phyloP scores from a whole-genome alignment of 2,797 vertebrate genomes.

The Hypotaenidia philippensis region DNA sequence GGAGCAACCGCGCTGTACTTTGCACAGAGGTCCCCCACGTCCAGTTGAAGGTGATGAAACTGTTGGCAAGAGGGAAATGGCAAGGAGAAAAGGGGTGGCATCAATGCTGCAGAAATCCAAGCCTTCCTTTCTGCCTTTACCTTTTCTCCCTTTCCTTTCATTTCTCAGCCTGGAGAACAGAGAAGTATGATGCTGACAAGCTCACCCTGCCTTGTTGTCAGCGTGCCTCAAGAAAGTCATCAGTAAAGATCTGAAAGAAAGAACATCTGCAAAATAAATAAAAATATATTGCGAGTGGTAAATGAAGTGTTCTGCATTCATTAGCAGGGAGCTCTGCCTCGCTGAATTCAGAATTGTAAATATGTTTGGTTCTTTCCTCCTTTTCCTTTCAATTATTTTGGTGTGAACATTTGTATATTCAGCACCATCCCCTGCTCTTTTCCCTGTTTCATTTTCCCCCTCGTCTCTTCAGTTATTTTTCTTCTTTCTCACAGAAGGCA shows the following conservation, averaged over 20 bases:
- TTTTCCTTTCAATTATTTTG: not conserved
- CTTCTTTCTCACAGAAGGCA: not conserved
- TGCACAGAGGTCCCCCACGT: not conserved
- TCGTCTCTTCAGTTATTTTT: not conserved
- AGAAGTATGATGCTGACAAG: not conserved
- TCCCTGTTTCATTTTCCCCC: not conserved
- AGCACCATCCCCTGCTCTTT: not conserved
- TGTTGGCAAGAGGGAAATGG: not conserved
- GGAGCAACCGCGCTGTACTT: not conserved
- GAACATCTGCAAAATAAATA: slow-evolving; percentile 5
- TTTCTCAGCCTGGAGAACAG: not conserved
- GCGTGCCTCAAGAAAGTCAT: not conserved
- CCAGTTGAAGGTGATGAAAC: not conserved
- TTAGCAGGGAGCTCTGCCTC: not conserved
- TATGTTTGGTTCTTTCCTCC: not conserved
- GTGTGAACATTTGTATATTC: not conserved
- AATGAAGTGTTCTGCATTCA: not conserved
- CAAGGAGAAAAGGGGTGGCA: not conserved
- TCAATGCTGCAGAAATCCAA: not conserved
- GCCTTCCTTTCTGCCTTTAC: not conserved
- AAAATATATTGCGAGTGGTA: not conserved
- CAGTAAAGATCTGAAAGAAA: slow-evolving; percentile 5
- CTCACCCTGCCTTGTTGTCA: not conserved
- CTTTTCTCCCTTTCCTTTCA: not conserved
- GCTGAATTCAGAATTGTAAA: not conserved